phyloP scores from a whole-genome alignment of 1,140 invertebrate species.

The Diabrotica undecimpunctata region DNA sequence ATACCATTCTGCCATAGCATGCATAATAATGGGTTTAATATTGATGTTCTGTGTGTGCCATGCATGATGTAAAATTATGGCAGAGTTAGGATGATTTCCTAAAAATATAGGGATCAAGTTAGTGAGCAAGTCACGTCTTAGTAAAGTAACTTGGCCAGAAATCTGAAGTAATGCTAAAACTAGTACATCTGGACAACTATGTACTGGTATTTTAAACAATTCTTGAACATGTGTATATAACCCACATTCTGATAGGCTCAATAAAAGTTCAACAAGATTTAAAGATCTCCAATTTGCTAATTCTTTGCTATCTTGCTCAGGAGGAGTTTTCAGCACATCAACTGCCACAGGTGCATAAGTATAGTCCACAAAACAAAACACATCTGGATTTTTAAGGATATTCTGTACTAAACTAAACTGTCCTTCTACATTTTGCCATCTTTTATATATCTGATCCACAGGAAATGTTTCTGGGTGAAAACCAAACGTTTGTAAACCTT shows the following conservation, averaged over 20 bases:
- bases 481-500: slow-evolving; percentile 73
- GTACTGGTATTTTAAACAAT: slow-evolving; percentile 86
- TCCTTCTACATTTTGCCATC: slow-evolving; percentile 88
- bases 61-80: slow-evolving; percentile 87
- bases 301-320: slow-evolving; percentile 90
- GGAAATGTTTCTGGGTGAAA: slow-evolving; percentile 76
- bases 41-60: slow-evolving; percentile 79
- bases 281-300: slow-evolving; percentile 87
- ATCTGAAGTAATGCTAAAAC: slow-evolving; percentile 84
- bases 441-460: slow-evolving; percentile 76
- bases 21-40: slow-evolving; percentile 85
- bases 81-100: slow-evolving; percentile 91
- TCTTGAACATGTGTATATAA: slow-evolving; percentile 80
- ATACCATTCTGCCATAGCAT: slow-evolving; percentile 97
- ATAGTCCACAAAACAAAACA: slow-evolving; percentile 93
- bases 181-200: slow-evolving; percentile 91
- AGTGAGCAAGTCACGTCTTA: slow-evolving; percentile 80
- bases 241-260: slow-evolving; percentile 83
- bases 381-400: slow-evolving; percentile 85
- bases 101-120: slow-evolving; percentile 87
- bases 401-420: slow-evolving; percentile 85
- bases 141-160: slow-evolving; percentile 66
- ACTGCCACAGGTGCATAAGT: slow-evolving; percentile 79
- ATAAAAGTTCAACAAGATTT: slow-evolving; percentile 82
- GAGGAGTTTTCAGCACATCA: slow-evolving; percentile 86